Evolutionary conservation across 2,888 invertebrate genomes (phyloP), one percentile per base, ranked within the genome.

Genomic region (Sylvicola cinctus): DNA sequence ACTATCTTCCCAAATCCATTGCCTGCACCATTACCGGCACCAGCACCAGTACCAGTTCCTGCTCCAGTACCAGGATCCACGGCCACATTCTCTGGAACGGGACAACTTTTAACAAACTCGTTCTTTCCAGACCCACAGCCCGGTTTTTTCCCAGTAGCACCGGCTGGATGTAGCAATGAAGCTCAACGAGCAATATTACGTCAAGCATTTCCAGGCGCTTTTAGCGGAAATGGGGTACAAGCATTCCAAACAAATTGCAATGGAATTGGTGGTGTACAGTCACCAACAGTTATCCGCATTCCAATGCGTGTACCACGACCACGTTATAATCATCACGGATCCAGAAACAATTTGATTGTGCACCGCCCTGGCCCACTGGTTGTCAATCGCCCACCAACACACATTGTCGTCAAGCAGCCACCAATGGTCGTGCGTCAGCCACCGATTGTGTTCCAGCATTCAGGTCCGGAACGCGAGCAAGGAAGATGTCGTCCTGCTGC

Each of bases 391-490:
- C 54, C 54, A 38, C 54, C 54, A 39, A 56, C 55, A 40, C 49
- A 47, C 40, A 52, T 56, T 32, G 38, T 52, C 37, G 54, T 56
- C 32, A 54, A 54, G 35, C 55, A 56, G 42, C 52, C 53, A 25
- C 54, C 55, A 45, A 40, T 56, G 38, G 50, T 56, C 26, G 54
- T 56, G 12, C 54, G 52, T 44, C 55, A 56, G 34, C 54, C 55
- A 15, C 56, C 56, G 38, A 54, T 56, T 41, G 50, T 56, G 34
- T 45, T 56, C 12, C 55, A 56, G 45, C 55, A 53, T 41, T 55
- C 55, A 14, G 54, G 54, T 46, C 49, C 25, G 11, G 25, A n/a
- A n/a, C n/a, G n/a, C n/a, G n/a, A n/a, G n/a, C n/a, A n/a, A n/a
- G n/a, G n/a, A n/a, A n/a, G n/a, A n/a, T n/a, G n/a, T n/a, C n/a